Base-by-base conservation (phyloP, 2,888 invertebrate species). In the Hesperia comma region DNA sequence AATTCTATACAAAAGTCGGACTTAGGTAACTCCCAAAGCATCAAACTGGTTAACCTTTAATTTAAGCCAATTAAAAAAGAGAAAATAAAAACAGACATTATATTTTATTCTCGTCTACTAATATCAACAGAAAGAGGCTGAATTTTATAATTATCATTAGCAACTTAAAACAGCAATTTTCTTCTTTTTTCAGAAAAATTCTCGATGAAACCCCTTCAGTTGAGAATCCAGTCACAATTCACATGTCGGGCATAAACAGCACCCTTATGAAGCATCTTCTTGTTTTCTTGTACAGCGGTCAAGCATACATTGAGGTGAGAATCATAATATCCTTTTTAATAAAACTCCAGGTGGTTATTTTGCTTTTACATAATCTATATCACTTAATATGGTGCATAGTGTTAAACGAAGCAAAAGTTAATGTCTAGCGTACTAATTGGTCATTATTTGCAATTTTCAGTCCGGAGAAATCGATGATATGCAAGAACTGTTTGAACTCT, bases 221-320 rank as follows among this genome's bases (percentile, higher is more conserved):
- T 77, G 95, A 95, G 81, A 95, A 95, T 79, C 94, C 95, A 70
- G 95, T 95, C 79, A 96, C 96, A 71, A 96, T 97, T 72, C 96
- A 97, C 85, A 95, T 97, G 85, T 97, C 97, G 61, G 97, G 96
- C 78, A 96, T 97, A 71, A 95, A 94, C 85, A 96, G 95, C 80
- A 94, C 95, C 71, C 96, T 97, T 80, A 95, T 97, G 92, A 95
- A 95, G 86, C 96, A 96, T 87, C 94, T 97, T 77, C 94, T 97
- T 79, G 96, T 97, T 80, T 97, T 97, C 85, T 90, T 97, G 66
- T 97, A 97, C 86, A 96, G 97, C 77, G 97, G 97, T 68, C 97
- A 97, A 90, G 96, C 97, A 72, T 95, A 95, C 77, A 95, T 96
- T 75, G 95, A 96, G 93, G 96, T 96, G 83, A 87, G 88, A 75